A percentile compares a stretch with the other conserved stretches of the same genome.
Conservation (phyloP, 1,140 invertebrate genomes). For the Bombus waltoni region DNA sequence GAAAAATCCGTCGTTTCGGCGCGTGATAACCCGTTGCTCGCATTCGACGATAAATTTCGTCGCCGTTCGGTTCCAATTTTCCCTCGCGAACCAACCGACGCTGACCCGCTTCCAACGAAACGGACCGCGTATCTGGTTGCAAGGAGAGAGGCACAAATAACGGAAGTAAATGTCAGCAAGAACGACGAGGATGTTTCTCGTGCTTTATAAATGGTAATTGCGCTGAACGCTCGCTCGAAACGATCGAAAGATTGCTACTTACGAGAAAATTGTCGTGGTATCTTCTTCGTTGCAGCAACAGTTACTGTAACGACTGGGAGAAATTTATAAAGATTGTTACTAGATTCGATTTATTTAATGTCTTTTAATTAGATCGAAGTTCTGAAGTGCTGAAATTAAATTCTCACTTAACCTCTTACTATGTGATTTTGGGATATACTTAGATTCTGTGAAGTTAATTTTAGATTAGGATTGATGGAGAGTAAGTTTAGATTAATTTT, state of each 20-base stretch:
- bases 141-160: constrained; percentile 53
- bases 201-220: constrained; percentile 45
- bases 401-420: background rate
- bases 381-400: background rate
- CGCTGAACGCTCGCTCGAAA: constrained; percentile 14
- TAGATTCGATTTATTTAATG: background rate
- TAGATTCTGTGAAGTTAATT: no score
- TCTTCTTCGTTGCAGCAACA: background rate
- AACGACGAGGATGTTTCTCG: background rate
- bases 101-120: constrained; percentile 19
- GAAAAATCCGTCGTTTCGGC: constrained; percentile 54
- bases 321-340: background rate
- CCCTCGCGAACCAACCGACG: background rate
- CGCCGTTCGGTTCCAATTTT: constrained; percentile 1
- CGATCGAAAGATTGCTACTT: constrained; percentile 26
- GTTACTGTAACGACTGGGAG: background rate
- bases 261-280: background rate
- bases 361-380: no score
- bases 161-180: constrained; percentile 52
- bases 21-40: constrained; percentile 48
- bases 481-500: background rate
- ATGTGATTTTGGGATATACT: background rate
- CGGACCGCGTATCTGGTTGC: constrained; percentile 8
- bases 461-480: no score
- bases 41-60: constrained; percentile 55